phyloP scores from a whole-genome alignment of 2,888 invertebrate genomes.

The Venusia cambrica region DNA sequence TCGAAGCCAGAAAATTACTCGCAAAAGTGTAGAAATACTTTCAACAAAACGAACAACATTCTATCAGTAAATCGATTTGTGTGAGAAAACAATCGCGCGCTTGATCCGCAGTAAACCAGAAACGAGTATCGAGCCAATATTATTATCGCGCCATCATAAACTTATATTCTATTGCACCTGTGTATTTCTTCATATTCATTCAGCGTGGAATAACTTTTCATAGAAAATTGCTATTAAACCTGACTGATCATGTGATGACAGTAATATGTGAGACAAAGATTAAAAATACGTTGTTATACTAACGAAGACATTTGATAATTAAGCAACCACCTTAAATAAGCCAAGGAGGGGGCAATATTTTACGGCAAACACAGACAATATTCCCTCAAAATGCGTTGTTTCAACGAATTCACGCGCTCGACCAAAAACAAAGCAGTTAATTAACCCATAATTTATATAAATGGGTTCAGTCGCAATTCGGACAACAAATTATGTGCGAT shows the following conservation, averaged over 20 bases:
- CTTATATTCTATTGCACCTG: slow-evolving; percentile 14
- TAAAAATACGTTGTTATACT: slow-evolving; percentile 13
- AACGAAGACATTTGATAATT: slow-evolving; percentile 25
- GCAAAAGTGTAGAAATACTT: slow-evolving; percentile 2
- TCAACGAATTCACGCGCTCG: slow-evolving; percentile 58
- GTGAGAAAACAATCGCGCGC: slow-evolving; percentile 59
- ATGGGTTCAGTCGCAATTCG: slow-evolving; percentile 58
- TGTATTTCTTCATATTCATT: slow-evolving; percentile 5
- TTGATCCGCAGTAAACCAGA: slow-evolving; percentile 34
- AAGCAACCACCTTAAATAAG: slow-evolving; percentile 25
- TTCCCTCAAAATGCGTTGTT: slow-evolving; percentile 52
- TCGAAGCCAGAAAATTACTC: neutral
- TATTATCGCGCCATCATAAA: slow-evolving; percentile 47
- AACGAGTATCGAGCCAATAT: slow-evolving; percentile 48
- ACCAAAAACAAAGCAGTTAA: slow-evolving; percentile 65
- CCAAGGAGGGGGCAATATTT: slow-evolving; percentile 44
- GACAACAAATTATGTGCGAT: slow-evolving; percentile 63
- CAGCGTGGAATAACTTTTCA: slow-evolving; percentile 1
- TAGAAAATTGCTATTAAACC: no score
- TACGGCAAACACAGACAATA: slow-evolving; percentile 46
- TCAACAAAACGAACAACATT: slow-evolving; percentile 33
- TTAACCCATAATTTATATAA: slow-evolving; percentile 70
- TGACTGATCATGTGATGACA: slow-evolving; percentile 7
- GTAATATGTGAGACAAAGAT: slow-evolving; percentile 13
- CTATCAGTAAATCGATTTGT: slow-evolving; percentile 58